Evolutionary conservation across 2,113 vertebrate genomes (phyloP), one percentile per base, ranked within the genome.

Genomic region (Callaeas wilsoni): DNA sequence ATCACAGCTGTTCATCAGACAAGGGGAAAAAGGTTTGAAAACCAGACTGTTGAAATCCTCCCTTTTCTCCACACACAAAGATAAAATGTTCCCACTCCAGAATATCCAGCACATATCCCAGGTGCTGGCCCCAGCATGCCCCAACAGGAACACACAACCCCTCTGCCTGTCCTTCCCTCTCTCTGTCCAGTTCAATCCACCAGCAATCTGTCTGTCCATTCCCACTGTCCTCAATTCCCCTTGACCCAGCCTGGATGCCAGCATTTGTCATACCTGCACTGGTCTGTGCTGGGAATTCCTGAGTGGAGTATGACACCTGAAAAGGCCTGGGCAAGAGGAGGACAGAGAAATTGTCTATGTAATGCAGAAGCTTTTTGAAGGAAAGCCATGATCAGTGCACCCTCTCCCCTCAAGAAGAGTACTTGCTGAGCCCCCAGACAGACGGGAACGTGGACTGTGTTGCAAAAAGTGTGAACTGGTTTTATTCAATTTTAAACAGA

Each of bases 361-460:
- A 29, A 56, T 32, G 14, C 8, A 37, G 49, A 76, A 20, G 13
- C 68, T 35, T 90, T 78, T 76, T 62, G 12, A 50, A 32, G 23
- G 17, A 75, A 32, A 76, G 7, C 32, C 59, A 2, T 33, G 21
- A 22, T 39, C 60, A 55, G 14, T 41, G 39, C 16, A 49, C 6
- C 2, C 32, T 71, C 9, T 76, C 35, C 39, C 9, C 26, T 30
- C 23, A 15, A 50, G 55, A 41, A n/a, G 15, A 27, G 23, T 12
- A 47, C 6, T 52, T 79, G 19, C 50, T 73, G 63, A 82, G 25
- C 16, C 2, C 9, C 13, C 20, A 63, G 35, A 59, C 9, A 59
- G 32, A 81, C 2, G 1, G 14, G 21, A 41, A 27, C 0, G 0
- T 1, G 3, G 17, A 52, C 20, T 39, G 19, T 42, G 23, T 37